phyloP scores from a whole-genome alignment of 2,797 vertebrate species.

The Smutsia gigantea region DNA sequence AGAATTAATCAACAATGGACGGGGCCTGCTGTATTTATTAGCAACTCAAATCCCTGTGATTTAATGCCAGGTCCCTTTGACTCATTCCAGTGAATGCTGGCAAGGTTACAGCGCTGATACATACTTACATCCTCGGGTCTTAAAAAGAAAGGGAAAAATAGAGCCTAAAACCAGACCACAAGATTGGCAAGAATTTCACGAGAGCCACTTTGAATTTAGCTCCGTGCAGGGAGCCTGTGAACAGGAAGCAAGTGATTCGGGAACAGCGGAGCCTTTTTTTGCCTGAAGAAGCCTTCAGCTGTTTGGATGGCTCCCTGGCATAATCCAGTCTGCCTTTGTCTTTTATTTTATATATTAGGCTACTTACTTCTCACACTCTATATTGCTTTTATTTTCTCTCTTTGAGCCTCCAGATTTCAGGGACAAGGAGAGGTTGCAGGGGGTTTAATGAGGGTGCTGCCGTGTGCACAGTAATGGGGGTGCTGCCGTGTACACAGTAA shows the following conservation, averaged over 20 bases:
- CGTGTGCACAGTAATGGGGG: too few species aligned
- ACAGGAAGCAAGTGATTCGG: conserved; percentile 87
- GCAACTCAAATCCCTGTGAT: conserved; percentile 87
- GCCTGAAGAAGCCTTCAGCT: conserved; percentile 83
- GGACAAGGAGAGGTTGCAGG: background rate
- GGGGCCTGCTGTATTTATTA: conserved; percentile 87
- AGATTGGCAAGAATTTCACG: conserved; percentile 84
- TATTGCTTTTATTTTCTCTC: conserved; percentile 70
- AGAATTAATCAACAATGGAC: conserved; percentile 89
- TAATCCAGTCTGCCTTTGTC: conserved; percentile 84
- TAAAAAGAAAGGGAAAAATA: conserved; percentile 80
- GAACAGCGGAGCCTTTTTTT: conserved; percentile 84
- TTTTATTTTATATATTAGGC: conserved; percentile 70
- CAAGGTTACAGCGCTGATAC: conserved; percentile 86
- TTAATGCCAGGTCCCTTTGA: conserved; percentile 87
- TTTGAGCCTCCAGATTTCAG: conserved; percentile 42
- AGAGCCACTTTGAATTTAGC: conserved; percentile 88
- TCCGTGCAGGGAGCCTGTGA: conserved; percentile 80
- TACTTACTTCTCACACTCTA: conserved; percentile 67
- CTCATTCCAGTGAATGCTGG: conserved; percentile 85
- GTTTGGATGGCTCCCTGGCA: conserved; percentile 85
- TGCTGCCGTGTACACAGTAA: too few species aligned
- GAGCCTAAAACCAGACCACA: conserved; percentile 81
- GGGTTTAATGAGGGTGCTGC: background rate
- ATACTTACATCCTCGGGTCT: conserved; percentile 85